Evolutionary conservation across 2,888 invertebrate species (phyloP).

Genomic region (Bedellia somnulentella): DNA sequence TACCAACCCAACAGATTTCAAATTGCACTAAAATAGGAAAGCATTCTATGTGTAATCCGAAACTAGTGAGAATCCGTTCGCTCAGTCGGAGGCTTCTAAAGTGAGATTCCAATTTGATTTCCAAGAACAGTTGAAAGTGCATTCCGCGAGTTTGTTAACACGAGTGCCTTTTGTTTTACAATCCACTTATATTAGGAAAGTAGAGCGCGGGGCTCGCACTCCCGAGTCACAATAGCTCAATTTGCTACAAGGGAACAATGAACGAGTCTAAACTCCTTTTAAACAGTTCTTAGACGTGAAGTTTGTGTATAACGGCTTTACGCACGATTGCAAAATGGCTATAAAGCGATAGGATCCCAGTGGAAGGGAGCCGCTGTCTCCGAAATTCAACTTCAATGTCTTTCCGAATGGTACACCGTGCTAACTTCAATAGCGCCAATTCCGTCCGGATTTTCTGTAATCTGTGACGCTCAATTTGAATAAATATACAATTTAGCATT

Average conservation of each 20-base stretch:
- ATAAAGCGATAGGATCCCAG: conserved; percentile 23
- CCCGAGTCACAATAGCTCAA: conserved; percentile 8
- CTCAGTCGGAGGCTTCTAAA: too few relatives aligned
- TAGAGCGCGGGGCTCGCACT: conserved; percentile 3
- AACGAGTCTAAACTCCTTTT: conserved; percentile 24
- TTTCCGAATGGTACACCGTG: too few relatives aligned
- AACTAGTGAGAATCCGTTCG: too few relatives aligned
- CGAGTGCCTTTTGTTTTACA: conserved; percentile 33
- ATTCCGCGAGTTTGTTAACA: conserved; percentile 7
- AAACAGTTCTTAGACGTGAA: conserved; percentile 22
- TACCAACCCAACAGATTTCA: too few relatives aligned
- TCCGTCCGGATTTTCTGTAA: too few relatives aligned
- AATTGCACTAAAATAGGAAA: too few relatives aligned
- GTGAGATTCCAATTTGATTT: too few relatives aligned
- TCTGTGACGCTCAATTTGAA: too few relatives aligned
- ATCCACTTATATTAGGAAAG: conserved; percentile 35
- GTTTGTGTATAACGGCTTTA: conserved; percentile 27
- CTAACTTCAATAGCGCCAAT: too few relatives aligned
- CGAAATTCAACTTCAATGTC: too few relatives aligned
- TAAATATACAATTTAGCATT: too few relatives aligned
- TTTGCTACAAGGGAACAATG: conserved; percentile 27
- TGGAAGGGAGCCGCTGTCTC: conserved; percentile 13
- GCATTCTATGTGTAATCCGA: too few relatives aligned
- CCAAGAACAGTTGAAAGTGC: conserved; percentile 2
- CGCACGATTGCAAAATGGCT: conserved; percentile 28